Base-by-base conservation (phyloP, 2,888 invertebrate genomes). In the Microchrysa polita region DNA sequence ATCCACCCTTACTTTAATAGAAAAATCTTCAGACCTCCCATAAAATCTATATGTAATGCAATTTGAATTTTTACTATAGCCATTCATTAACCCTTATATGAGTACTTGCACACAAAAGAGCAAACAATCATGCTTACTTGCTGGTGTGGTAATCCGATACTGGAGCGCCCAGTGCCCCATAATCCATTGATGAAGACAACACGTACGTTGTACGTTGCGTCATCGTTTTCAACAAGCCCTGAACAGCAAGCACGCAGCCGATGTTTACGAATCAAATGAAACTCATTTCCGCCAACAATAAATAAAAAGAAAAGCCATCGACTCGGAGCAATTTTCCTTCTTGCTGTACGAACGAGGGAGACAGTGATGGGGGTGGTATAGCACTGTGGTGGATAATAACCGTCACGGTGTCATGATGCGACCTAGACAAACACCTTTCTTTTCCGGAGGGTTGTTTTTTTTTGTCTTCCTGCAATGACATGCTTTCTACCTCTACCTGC, bases 201-300 rank as follows among this genome's bases (percentile, higher is more conserved):
- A 48, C 16, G 20, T 22, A n/a, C n/a, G n/a, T n/a, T n/a, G n/a
- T n/a, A n/a, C n/a, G n/a, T n/a, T n/a, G n/a, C 20, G 48, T 48
- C 22, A 65, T 65, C 44, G 65, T 48, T 12, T n/a, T n/a, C n/a
- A n/a, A n/a, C n/a, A n/a, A n/a, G n/a, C n/a, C n/a, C n/a, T n/a
- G n/a, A n/a, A n/a, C n/a, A n/a, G n/a, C 48, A 16, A 65, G 34
- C 34, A 27, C 34, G 67, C 34, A 10, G 12, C 42, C 14, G 18
- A 5, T 69, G 42, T 69, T 69, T 69, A 69, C 69, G 57, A 69
- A 55, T 69, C 69, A 55, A 69, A 69, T 27, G 53, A 27, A n/a
- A 52, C 16, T 40, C 42, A 40, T 42, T 63, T 12, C 22, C 40
- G 40, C 27, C 5, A 53, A 69, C 55, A 55, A 67, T 48, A 67